Base-by-base conservation (phyloP, 1,140 invertebrate species). In the Brevipalpus yothersi region DNA sequence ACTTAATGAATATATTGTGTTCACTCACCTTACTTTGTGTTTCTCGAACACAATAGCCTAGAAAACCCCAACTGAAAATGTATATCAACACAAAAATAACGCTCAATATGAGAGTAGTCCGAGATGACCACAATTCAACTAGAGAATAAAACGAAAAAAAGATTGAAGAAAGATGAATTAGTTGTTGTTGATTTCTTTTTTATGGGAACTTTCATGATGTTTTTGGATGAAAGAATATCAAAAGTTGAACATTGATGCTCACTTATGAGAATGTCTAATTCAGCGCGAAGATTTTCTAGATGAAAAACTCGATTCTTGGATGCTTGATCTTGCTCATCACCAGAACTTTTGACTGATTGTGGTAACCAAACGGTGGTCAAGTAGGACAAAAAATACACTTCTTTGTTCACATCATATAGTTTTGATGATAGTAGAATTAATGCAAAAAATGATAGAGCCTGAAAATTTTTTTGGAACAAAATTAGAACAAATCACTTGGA, bases 391-490 rank as follows among this genome's bases (percentile, higher is more conserved):
- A 62, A 66, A 19, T 56, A 58, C n/a, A 66, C 60, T 63, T 66
- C 64, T 21, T 63, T 61, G 57, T 66, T 62, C 12, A 66, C 60
- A n/a, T 66, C 64, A 53, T 66, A 62, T 21, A 65, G 59, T 31
- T 63, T 63, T 13, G 58, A 59, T 1, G 61, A 60, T 12, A 66
- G 53, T 5, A 66, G 61, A 21, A 66, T 64, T 39, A 66, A 21
- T 17, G 63, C 65, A 49, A 66, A 57, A 61, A 67, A 67, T 1
- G 66, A 66, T 49, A 66, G 39, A n/a, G 61, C 64, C 65, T 66
- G 39, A 4, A 53, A 39, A 51, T 3, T 3, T 45, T 3, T 45
- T 2, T 45, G 2, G 43, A 15, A 45, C 2, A 45, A 13, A 45
- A 45, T 13, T 45, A 45, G n/a, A 45, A 13, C 43, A 45, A 13